Evolutionary conservation across 1,140 invertebrate species (phyloP), one percentile per base, ranked within the genome.

Genomic region (Cyclargus thomasi): DNA sequence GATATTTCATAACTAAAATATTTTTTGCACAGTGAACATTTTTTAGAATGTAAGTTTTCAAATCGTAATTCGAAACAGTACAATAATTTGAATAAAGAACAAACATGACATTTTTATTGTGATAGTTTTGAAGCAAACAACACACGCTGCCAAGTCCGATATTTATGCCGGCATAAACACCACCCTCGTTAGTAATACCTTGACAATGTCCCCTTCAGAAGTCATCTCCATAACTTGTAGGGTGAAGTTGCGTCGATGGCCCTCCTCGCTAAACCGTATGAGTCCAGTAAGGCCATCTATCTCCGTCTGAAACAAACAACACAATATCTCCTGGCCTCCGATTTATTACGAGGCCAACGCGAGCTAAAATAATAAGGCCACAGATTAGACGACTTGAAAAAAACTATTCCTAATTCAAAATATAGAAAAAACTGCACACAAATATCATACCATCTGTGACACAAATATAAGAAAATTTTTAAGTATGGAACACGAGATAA

Each of bases 181-280:
- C 14, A 18, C 21, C 47, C 18, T 35, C 17, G 18, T 53, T n/a
- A 17, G n/a, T 36, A 20, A 64, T 91, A 97, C 96, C 93, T 97
- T 97, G 1, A 93, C 92, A 91, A 96, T 95, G 11, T 94, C 96
- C 77, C 95, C 96, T 79, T 97, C 96, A 53, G 96, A 94, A 0
- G 95, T 97, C 94, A 99, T 96, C 88, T 99, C 97, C 70, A 99
- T 95, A 22, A 99, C 95, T 80, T 98, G 97, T 35, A 99, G 92
- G 1, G 96, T 96, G 81, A 98, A 98, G 91, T 98, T 97, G 73
- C 95, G 93, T 70, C 97, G 91, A 75, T 95, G 92, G 55, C 97
- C 97, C 75, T 95, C 93, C 73, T 97, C 95, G 80, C 95, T 96
- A 88, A 99, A 97, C 68, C 94, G 94, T 77, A 99, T 96, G 80